Conservation (phyloP, 2,113 vertebrate species). For the Pithys albifrons region DNA sequence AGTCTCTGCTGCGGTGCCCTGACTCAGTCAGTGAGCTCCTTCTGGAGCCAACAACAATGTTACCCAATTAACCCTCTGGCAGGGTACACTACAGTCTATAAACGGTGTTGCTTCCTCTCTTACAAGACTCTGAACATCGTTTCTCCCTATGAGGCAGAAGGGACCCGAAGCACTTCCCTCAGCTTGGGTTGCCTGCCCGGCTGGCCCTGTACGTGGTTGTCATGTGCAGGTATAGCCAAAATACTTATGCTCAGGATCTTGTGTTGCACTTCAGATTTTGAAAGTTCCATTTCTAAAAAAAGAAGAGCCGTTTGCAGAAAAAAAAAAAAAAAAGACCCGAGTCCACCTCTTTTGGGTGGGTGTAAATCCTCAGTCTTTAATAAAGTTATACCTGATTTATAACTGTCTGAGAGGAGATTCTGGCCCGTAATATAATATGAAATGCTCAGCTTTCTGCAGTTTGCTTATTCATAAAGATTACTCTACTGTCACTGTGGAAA, state of each 20-base stretch:
- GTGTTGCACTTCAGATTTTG: neutral
- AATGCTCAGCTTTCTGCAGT: conserved; percentile 62
- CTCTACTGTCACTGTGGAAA: conserved; percentile 67
- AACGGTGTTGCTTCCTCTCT: conserved; percentile 48
- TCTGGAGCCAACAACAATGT: conserved; percentile 68
- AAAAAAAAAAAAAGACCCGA: conserved; percentile 47
- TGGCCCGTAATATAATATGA: conserved; percentile 19
- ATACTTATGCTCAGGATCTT: neutral
- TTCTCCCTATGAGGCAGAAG: neutral
- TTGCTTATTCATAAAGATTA: conserved; percentile 75
- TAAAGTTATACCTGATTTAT: conserved; percentile 58
- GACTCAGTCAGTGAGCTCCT: conserved; percentile 48
- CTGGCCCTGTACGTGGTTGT: fast-evolving
- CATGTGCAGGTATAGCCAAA: neutral
- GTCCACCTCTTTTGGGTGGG: conserved; percentile 2
- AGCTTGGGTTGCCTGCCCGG: neutral
- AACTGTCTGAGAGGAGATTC: conserved; percentile 18
- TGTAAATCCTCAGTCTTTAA: conserved; percentile 43
- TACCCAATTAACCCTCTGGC: conserved; percentile 74
- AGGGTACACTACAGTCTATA: neutral
- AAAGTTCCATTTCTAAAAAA: neutral
- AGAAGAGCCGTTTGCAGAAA: neutral
- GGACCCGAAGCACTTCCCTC: neutral
- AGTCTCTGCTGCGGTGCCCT: conserved; percentile 41
- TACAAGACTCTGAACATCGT: neutral